phyloP scores from a whole-genome alignment of 1,140 invertebrate genomes.

The Cotesia chilonis region DNA sequence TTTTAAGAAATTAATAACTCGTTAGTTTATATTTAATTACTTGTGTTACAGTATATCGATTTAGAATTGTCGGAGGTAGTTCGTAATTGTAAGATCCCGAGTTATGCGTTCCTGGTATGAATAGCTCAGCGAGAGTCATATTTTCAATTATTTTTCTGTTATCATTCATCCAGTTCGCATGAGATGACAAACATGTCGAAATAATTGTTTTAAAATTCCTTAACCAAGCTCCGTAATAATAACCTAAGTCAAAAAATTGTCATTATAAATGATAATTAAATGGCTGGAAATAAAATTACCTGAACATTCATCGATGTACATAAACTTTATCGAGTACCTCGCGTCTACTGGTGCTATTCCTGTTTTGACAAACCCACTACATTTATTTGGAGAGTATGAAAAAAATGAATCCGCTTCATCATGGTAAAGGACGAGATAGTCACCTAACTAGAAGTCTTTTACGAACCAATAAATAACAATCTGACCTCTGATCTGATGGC shows the following conservation, averaged over 20 bases:
- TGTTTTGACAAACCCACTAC: too few relatives aligned
- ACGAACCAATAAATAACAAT: too few relatives aligned
- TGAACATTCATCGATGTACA: background rate
- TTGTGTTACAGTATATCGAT: conserved; percentile 7
- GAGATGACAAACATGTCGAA: background rate
- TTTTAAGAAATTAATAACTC: too few relatives aligned
- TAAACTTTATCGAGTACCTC: background rate
- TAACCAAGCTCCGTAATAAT: conserved; percentile 1
- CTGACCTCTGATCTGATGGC: too few relatives aligned
- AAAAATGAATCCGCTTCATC: too few relatives aligned
- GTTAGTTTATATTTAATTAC: background rate
- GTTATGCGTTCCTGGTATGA: conserved; percentile 26
- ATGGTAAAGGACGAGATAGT: too few relatives aligned
- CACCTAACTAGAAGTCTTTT: too few relatives aligned
- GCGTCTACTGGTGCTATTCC: background rate
- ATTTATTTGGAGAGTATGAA: too few relatives aligned
- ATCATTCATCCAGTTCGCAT: conserved; percentile 13
- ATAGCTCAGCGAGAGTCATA: background rate
- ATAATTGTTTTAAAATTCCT: background rate
- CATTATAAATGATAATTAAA: too few relatives aligned
- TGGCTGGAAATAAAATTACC: background rate
- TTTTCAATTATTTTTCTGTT: background rate
- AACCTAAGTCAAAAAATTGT: background rate
- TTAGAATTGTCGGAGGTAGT: background rate
- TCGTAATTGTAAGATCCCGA: conserved; percentile 9